These are phyloP conservation scores for Ardeotis arabs DNA, from an alignment of 2,113 vertebrate species.

Conservation along the genomic window DNA sequence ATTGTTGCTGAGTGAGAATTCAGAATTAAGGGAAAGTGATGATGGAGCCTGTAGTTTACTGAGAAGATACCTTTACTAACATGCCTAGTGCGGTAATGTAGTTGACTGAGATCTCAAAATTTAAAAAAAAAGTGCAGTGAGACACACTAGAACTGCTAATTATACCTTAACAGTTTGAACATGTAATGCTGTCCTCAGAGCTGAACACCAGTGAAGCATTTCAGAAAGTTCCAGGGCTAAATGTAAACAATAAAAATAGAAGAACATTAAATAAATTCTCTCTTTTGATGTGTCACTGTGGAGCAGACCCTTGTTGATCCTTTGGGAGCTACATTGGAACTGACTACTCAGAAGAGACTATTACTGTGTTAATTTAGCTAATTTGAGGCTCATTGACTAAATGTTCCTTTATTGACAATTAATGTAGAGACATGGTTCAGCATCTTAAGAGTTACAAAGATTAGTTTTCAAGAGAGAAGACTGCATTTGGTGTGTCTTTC, in stretches of 20 bases:
- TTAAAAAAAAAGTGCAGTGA: background rate
- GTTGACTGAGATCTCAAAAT: background rate
- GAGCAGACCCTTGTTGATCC: background rate
- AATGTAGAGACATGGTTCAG: background rate
- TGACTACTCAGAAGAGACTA: background rate
- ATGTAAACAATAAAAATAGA: conserved; percentile 10
- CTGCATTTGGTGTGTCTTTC: background rate
- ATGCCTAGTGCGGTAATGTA: background rate
- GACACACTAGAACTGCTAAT: background rate
- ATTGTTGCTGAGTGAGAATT: background rate
- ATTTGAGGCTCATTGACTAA: conserved; percentile 27
- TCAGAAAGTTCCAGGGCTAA: background rate
- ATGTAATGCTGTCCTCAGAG: conserved; percentile 3
- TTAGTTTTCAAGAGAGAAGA: background rate
- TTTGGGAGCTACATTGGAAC: background rate
- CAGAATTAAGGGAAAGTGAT: background rate
- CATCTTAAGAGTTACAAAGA: background rate
- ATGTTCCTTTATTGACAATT: conserved; percentile 8
- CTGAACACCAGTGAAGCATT: conserved; percentile 50
- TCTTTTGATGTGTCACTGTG: background rate
- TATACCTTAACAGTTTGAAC: background rate
- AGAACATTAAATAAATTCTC: background rate
- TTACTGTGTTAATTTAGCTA: conserved; percentile 48
- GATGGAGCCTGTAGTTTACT: background rate
- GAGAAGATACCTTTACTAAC: background rate